Conservation (phyloP, 2,888 invertebrate genomes). For the Arrhopalites spinosus region DNA sequence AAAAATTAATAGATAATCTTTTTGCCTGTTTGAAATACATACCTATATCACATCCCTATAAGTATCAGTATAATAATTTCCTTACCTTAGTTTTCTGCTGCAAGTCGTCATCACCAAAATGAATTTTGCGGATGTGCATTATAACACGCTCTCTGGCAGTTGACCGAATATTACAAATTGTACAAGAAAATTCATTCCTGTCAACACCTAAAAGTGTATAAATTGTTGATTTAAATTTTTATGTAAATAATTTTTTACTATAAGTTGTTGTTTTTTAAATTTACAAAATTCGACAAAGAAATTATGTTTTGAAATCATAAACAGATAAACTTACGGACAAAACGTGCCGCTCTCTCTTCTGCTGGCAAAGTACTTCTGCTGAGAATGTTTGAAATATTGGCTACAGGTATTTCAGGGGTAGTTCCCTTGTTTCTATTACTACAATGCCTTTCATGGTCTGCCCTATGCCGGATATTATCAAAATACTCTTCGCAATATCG, state of each 20-base stretch:
- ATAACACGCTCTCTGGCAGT: constrained; percentile 10
- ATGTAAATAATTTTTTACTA: background rate
- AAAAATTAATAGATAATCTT: background rate
- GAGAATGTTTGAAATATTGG: background rate
- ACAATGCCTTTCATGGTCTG: constrained; percentile 19
- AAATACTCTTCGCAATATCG: constrained; percentile 18
- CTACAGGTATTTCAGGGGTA: background rate
- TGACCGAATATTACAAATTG: constrained; percentile 22
- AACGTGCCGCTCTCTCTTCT: constrained; percentile 5
- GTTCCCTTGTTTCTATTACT: background rate
- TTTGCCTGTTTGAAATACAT: background rate
- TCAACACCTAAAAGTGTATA: background rate
- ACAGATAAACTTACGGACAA: constrained; percentile 11
- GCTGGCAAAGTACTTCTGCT: background rate
- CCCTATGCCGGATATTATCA: background rate
- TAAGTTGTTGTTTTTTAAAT: background rate
- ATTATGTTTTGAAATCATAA: too few relatives aligned
- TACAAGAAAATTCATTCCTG: constrained; percentile 20
- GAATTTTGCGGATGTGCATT: constrained; percentile 8
- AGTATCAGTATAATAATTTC: background rate
- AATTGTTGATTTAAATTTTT: background rate
- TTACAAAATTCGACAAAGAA: too few relatives aligned
- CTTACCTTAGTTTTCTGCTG: constrained; percentile 12
- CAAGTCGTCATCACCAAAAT: constrained; percentile 22
- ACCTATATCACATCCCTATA: background rate